Evolutionary conservation across 2,888 invertebrate genomes (phyloP).

Genomic region (Schizaphis graminum): DNA sequence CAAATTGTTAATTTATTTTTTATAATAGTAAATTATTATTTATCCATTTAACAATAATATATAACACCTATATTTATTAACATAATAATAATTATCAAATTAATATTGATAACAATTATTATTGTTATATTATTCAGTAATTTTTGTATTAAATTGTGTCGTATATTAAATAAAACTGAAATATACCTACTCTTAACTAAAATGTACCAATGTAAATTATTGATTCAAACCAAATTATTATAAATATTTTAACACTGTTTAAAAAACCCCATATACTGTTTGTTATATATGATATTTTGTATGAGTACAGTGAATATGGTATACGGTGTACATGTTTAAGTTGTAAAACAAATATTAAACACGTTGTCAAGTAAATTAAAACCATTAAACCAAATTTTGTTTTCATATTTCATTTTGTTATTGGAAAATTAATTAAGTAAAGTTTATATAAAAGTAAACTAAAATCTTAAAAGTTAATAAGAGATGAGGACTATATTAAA

Average conservation of each 20-base stretch:
- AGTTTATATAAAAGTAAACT: neutral
- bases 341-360: neutral
- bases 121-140: too few species aligned
- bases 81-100: neutral
- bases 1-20: too few species aligned
- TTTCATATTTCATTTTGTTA: neutral
- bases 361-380: neutral
- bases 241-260: neutral
- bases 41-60: neutral
- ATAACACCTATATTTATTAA: neutral
- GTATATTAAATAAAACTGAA: neutral
- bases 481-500: neutral
- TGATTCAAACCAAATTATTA: neutral
- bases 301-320: neutral
- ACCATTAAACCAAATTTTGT: neutral
- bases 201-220: neutral
- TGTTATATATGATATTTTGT: neutral
- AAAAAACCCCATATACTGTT: neutral
- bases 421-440: constrained; percentile 18
- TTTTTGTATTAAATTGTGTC: too few species aligned
- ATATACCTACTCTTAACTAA: neutral
- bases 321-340: neutral
- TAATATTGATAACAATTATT: neutral
- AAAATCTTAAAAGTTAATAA: neutral
- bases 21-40: neutral